Conservation (phyloP, 2,888 invertebrate genomes). For the Pachycephus smyrnensis region DNA sequence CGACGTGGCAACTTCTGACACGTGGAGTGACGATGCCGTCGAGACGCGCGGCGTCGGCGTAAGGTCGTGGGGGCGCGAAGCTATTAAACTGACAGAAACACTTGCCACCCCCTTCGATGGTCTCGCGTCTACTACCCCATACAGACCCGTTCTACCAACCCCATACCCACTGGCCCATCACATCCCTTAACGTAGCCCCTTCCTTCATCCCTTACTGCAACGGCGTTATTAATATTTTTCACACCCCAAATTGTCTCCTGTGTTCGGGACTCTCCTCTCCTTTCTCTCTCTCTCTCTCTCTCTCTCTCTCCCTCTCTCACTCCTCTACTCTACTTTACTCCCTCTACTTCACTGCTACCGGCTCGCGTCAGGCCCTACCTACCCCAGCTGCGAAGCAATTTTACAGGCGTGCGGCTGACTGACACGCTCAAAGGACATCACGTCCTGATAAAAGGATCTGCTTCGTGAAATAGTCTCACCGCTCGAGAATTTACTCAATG, state of each 20-base stretch:
- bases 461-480: neutral
- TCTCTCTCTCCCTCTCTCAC: slow-evolving; percentile 9
- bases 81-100: slow-evolving; percentile 68
- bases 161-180: slow-evolving; percentile 21
- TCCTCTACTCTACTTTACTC: neutral
- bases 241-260: slow-evolving; percentile 62
- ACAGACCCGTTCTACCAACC: slow-evolving; percentile 25
- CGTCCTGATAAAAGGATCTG: slow-evolving; percentile 40
- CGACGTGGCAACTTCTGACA: slow-evolving; percentile 59
- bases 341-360: neutral
- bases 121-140: slow-evolving; percentile 36
- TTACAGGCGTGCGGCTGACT: slow-evolving; percentile 57
- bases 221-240: slow-evolving; percentile 65
- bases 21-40: slow-evolving; percentile 64
- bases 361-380: neutral
- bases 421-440: slow-evolving; percentile 55
- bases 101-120: slow-evolving; percentile 62
- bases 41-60: slow-evolving; percentile 40
- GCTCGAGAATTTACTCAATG: neutral
- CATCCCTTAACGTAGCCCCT: slow-evolving; percentile 28
- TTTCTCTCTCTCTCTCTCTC: slow-evolving; percentile 9
- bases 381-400: slow-evolving; percentile 50
- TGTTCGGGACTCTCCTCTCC: slow-evolving; percentile 29
- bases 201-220: slow-evolving; percentile 33
- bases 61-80: slow-evolving; percentile 56